Evolutionary conservation across 2,113 vertebrate genomes (phyloP).

Genomic region (Hippocampus barbouri): DNA sequence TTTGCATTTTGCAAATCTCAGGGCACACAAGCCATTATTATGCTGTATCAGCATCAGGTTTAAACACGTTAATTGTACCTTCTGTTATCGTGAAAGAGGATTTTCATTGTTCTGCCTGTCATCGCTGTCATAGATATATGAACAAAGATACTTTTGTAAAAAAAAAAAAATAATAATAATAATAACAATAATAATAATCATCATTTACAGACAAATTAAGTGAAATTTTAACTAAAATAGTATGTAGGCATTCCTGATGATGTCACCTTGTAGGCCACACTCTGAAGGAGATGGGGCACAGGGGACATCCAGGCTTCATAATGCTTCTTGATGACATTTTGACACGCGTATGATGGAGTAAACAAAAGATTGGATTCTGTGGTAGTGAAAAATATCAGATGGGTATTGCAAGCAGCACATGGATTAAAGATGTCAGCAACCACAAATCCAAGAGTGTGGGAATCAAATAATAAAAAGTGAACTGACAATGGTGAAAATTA

Average conservation of each 20-base stretch:
- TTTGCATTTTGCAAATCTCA: neutral
- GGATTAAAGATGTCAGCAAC: constrained; percentile 3
- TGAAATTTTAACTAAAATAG: neutral
- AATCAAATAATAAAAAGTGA: neutral
- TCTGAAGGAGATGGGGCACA: constrained; percentile 73
- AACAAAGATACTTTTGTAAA: too few relatives aligned
- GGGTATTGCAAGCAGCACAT: neutral
- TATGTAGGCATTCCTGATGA: constrained; percentile 50
- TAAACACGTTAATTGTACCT: too few relatives aligned
- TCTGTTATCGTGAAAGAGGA: too few relatives aligned
- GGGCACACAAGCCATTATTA: neutral
- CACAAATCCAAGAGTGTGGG: neutral
- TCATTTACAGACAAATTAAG: too few relatives aligned
- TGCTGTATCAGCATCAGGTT: too few relatives aligned
- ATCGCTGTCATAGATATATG: neutral
- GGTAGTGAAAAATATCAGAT: constrained; percentile 6
- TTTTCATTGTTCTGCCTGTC: neutral
- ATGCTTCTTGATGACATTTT: constrained; percentile 45
- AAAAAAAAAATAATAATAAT: too few relatives aligned
- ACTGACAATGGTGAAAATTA: neutral
- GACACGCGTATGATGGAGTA: constrained; percentile 14
- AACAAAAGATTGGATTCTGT: constrained; percentile 32
- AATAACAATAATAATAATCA: too few relatives aligned
- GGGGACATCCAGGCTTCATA: constrained; percentile 65
- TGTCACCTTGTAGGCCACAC: constrained; percentile 68